Evolutionary conservation across 1,140 invertebrate species (phyloP).

Genomic region (Drosophila orena): DNA sequence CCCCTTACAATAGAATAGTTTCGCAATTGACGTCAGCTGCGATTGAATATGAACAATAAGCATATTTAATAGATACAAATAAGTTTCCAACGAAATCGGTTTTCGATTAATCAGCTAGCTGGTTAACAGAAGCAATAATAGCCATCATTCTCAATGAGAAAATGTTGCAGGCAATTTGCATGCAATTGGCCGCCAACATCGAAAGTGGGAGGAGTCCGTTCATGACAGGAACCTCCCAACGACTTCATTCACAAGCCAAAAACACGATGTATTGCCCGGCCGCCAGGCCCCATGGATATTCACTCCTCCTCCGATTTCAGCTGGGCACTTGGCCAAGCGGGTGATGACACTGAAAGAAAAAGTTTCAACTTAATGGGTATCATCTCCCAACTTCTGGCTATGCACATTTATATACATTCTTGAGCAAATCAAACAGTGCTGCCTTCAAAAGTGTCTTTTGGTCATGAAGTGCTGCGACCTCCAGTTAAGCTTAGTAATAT

Average conservation of each 20-base stretch:
- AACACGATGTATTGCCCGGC: conserved; percentile 17
- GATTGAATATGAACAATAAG: conserved; percentile 32
- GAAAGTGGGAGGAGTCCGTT: conserved; percentile 43
- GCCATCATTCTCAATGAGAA: conserved; percentile 38
- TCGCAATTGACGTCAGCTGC: conserved; percentile 13
- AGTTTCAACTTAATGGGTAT: background rate
- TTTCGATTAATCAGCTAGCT: conserved; percentile 28
- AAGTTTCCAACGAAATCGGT: conserved; percentile 30
- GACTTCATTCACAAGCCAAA: conserved; percentile 32
- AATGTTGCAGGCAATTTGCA: conserved; percentile 49
- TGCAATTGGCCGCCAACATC: conserved; percentile 42
- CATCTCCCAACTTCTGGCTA: no score
- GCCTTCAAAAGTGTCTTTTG: no score
- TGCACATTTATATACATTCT: no score
- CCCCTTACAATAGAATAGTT: background rate
- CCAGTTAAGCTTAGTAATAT: no score
- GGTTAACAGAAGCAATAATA: conserved; percentile 18
- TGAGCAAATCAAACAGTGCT: no score
- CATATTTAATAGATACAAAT: conserved; percentile 33
- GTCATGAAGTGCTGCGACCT: no score
- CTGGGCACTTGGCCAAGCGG: conserved; percentile 33
- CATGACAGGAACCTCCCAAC: conserved; percentile 48
- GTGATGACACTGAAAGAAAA: conserved; percentile 7
- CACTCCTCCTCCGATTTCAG: conserved; percentile 2
- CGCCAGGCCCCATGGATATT: conserved; percentile 4